phyloP scores from a whole-genome alignment of 2,888 invertebrate species.

The Osmoderma eremita region DNA sequence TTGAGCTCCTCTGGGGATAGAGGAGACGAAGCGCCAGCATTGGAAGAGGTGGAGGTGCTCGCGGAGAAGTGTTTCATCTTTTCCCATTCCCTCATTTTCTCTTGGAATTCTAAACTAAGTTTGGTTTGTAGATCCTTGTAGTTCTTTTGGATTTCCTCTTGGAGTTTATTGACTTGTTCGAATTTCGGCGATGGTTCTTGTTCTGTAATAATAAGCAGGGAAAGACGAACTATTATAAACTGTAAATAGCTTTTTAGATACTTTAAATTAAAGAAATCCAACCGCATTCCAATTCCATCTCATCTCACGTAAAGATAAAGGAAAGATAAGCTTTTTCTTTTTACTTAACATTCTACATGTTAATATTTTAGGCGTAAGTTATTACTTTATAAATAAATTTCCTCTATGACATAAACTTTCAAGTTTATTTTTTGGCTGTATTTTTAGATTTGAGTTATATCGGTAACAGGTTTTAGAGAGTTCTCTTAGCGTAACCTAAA shows the following conservation, averaged over 20 bases:
- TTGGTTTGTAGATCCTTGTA: slow-evolving; percentile 78
- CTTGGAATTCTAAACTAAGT: slow-evolving; percentile 79
- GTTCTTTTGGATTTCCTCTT: slow-evolving; percentile 76
- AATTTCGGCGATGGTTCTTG: slow-evolving; percentile 28
- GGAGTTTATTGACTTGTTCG: slow-evolving; percentile 53
- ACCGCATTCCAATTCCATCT: not conserved
- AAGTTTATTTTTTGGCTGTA: slow-evolving; percentile 36
- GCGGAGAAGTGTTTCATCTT: slow-evolving; percentile 56
- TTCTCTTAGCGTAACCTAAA: slow-evolving; percentile 5
- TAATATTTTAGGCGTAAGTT: slow-evolving; percentile 14
- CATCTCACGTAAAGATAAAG: not conserved
- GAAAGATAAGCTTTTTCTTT: not conserved
- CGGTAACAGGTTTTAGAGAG: slow-evolving; percentile 12
- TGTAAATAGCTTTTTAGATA: not conserved
- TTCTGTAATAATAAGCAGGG: slow-evolving; percentile 27
- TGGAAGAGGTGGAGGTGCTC: slow-evolving; percentile 49
- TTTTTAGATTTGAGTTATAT: slow-evolving; percentile 31
- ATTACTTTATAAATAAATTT: slow-evolving; percentile 32
- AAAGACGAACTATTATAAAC: too few relatives aligned
- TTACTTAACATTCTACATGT: slow-evolving; percentile 15
- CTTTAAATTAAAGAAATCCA: not conserved
- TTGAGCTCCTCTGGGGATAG: slow-evolving; percentile 54
- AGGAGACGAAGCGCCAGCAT: slow-evolving; percentile 40
- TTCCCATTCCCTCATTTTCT: slow-evolving; percentile 72
- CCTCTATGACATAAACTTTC: slow-evolving; percentile 34